Percentiles rank a stretch among this genome's conserved stretches.
These are phyloP conservation scores for Unio delphinus DNA, from an alignment of 2,888 invertebrate genomes.

Conservation along the genomic window DNA sequence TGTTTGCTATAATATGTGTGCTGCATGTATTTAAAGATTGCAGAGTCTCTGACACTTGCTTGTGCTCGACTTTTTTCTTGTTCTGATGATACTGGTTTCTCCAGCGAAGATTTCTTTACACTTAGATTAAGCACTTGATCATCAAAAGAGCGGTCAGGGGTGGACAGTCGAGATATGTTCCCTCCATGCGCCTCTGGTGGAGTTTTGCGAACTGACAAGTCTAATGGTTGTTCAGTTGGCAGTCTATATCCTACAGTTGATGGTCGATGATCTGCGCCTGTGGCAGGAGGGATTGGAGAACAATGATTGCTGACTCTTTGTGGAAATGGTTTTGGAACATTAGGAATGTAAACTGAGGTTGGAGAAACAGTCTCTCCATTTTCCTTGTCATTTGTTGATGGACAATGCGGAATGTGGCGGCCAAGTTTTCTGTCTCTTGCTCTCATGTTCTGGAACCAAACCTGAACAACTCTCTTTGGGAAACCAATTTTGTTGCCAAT, in stretches of 20 bases:
- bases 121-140: conserved; percentile 85
- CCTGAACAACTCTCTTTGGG: conserved; percentile 96
- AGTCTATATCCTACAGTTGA: conserved; percentile 3
- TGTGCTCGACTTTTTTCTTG: conserved; percentile 10
- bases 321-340: conserved; percentile 61
- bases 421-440: conserved; percentile 78
- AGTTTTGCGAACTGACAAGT: conserved; percentile 84
- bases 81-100: conserved; percentile 4
- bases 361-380: conserved; percentile 33
- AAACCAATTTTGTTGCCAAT: conserved; percentile 91
- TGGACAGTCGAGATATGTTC: conserved; percentile 30
- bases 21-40: conserved; percentile 68
- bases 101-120: conserved; percentile 53
- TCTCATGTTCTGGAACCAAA: conserved; percentile 97
- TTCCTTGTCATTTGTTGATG: conserved; percentile 47
- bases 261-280: conserved; percentile 8
- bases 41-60: conserved; percentile 51
- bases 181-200: conserved; percentile 53
- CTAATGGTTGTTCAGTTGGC: conserved; percentile 78
- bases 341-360: conserved; percentile 63
- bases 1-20: conserved; percentile 18
- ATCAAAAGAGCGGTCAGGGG: conserved; percentile 59
- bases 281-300: neutral
- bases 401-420: conserved; percentile 53
- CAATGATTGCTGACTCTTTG: conserved; percentile 5